Evolutionary conservation across 2,888 invertebrate species (phyloP), one percentile per base, ranked within the genome.

Genomic region (Drosophila seclusa): DNA sequence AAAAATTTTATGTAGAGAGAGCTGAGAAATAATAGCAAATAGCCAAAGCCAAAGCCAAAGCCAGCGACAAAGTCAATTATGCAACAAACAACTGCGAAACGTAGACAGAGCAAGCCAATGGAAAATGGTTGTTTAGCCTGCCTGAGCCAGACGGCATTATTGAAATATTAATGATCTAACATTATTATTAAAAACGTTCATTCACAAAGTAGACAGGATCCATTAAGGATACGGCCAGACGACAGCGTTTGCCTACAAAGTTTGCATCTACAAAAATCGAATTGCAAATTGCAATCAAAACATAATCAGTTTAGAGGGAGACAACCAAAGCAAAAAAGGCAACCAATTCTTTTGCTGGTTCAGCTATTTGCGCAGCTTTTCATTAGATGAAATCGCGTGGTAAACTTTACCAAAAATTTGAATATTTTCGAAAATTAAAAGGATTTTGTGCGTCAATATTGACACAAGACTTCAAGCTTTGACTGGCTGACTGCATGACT

Each of bases 11-110:
- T 21, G 21, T 36, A 59, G 13, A 67, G 24, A 63, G 38, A 70
- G 62, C 68, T 73, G 89, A 76, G 80, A 72, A 86, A 80, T 82
- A 86, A 86, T 82, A 69, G 69, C 68, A 75, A 75, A 74, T 69
- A 83, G 69, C 66, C 66, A 65, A 77, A 64, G 80, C 66, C 66
- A 64, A 77, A 64, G 80, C 34, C 59, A 58, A 50, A 55, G 58
- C 50, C 21, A 82, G 80, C 86, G 88, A 83, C 83, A 89, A 89
- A 89, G 90, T 88, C 90, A 88, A 88, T 89, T 88, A 88, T 89
- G 88, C 87, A 89, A 85, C 76, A 86, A 78, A 77, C 67, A 68
- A 61, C 68, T 50, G 76, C 57, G 54, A 65, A 53, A 55, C n/a
- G 36, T 11, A 29, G 16, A 18, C 0, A 16, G 27, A 45, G 16